These are phyloP conservation scores for Aplocera efformata DNA, from an alignment of 2,888 invertebrate genomes.

Conservation along the genomic window DNA sequence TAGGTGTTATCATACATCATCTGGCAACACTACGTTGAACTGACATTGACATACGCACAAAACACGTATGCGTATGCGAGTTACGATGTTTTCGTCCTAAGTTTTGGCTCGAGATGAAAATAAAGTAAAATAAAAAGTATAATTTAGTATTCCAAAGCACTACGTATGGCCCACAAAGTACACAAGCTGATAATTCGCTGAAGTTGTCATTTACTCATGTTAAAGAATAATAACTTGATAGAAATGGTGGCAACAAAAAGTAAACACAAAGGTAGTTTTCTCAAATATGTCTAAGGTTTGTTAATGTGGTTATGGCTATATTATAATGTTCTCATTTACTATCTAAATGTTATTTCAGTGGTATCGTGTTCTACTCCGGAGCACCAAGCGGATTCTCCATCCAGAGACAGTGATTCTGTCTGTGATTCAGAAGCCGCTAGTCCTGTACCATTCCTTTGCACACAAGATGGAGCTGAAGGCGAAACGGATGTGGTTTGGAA, in stretches of 20 bases:
- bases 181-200: neutral
- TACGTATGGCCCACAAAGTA: neutral
- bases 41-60: too few relatives aligned
- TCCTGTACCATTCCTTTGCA: slow-evolving; percentile 72
- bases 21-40: too few relatives aligned
- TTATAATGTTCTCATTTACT: neutral
- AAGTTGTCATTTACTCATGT: slow-evolving; percentile 13
- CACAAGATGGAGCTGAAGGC: slow-evolving; percentile 74
- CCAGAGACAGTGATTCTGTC: slow-evolving; percentile 66
- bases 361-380: slow-evolving; percentile 69
- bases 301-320: too few relatives aligned
- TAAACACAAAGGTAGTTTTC: slow-evolving; percentile 31
- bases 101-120: too few relatives aligned
- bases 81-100: too few relatives aligned
- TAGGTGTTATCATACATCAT: too few relatives aligned
- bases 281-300: too few relatives aligned
- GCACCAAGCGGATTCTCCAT: slow-evolving; percentile 58
- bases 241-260: slow-evolving; percentile 61
- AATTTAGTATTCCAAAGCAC: neutral
- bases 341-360: slow-evolving; percentile 44
- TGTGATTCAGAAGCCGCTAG: slow-evolving; percentile 67
- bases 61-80: too few relatives aligned
- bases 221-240: slow-evolving; percentile 26
- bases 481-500: slow-evolving; percentile 76
- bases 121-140: neutral